Base-by-base conservation (phyloP, 2,888 invertebrate species). In the Resseliella maxima region DNA sequence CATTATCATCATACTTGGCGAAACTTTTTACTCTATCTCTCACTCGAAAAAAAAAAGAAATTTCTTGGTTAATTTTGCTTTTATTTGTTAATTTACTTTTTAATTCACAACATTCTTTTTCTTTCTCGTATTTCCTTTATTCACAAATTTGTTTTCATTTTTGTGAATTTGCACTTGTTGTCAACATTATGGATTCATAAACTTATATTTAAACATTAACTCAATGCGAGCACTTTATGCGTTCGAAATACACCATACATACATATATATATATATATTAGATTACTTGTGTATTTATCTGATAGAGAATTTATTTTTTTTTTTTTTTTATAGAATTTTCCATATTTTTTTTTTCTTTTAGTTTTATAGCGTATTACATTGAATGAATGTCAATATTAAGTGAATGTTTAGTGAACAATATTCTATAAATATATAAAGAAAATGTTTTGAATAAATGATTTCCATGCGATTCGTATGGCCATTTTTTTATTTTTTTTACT, bases 401-500 rank as follows among this genome's bases (percentile, higher is more conserved):
- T 72, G 72, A 72, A 72, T 72, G 72, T 59, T n/a, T n/a, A n/a
- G 72, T 72, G 72, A 72, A 72, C 72, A 72, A 72, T 72, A 72
- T 72, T 72, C 12, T 72, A 72, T 72, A 72, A 72, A 72, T 72
- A 72, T 72, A 72, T 72, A 72, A 72, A 72, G 72, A 72, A 15
- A 72, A 15, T n/a, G n/a, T n/a, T 72, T 72, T 72, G 59, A 27
- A 8, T 59, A 59, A 27, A 59, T 72, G 72, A 72, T 72, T 41
- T 72, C 72, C 72, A 72, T 72, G 72, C 31, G 35, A 31, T 72
- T 31, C 72, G 72, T 35, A 72, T 72, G 72, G n/a, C 5, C 12
- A 41, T 41, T 5, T 41, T 5, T 41, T 12, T 12, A 5, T 41
- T 41, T 15, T 50, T 50, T 18, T 15, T 50, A 15, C 18, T 8